Base-by-base conservation (phyloP, 2,113 vertebrate genomes). In the Heloderma charlesbogerti region DNA sequence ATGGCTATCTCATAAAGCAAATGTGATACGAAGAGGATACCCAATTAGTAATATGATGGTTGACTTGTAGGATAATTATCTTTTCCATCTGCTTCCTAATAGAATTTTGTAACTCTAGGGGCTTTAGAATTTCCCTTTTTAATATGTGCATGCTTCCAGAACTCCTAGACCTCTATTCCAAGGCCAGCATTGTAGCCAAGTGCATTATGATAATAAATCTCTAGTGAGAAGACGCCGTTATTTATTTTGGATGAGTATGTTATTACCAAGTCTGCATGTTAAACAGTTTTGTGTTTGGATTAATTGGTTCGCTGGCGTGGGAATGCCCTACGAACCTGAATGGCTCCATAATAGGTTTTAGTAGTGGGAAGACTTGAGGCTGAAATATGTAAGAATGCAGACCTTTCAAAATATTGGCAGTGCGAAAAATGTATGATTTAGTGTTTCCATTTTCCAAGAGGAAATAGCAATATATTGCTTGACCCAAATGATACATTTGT, bases 361-460 rank as follows among this genome's bases (percentile, higher is more conserved):
- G 84, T 90, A 92, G 92, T 96, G 95, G 93, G 93, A 97, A 93
- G 5, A 6, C 92, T 93, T 75, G 87, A 92, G 91, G n/a, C 79
- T 89, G 92, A 91, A 93, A 95, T 3, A 1, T 93, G 94, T 84
- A 94, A 92, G 93, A 95, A 95, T 93, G 94, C 94, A 94, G 94
- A 89, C 89, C 88, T 95, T 94, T 94, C 85, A 93, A 89, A 93
- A 93, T 86, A 88, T 3, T 83, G 90, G 94, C 88, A 94, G 92
- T 89, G 81, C 94, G 94, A 92, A 95, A 95, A 85, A 89, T 63
- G 82, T 92, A 81, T 92, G 93, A 95, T 96, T 95, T 95, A 95
- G 87, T 92, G 90, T 94, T 95, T 94, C 93, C 89, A 93, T 95
- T 95, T 94, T 93, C 91, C 90, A 22, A 51, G 92, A 93, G 91